A percentile compares a stretch with the other conserved stretches of the same genome.
These are phyloP conservation scores for Helobdella robusta DNA, from an alignment of 2,888 invertebrate species.

Conservation along the genomic window DNA sequence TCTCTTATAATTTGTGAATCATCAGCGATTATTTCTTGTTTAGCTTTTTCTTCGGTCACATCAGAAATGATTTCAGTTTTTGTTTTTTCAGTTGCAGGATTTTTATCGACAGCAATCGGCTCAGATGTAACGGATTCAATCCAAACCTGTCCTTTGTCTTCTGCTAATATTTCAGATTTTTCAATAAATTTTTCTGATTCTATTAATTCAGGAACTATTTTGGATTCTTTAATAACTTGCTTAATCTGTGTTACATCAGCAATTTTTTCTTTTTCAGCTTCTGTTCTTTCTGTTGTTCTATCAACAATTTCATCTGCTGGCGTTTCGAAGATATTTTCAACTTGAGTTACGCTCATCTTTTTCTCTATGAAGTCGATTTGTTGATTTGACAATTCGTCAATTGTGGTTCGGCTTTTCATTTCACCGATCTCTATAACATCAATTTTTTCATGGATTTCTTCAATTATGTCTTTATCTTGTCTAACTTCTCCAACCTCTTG, in stretches of 20 bases:
- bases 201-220: neutral
- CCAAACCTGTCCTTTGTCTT: neutral
- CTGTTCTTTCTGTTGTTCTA: constrained; percentile 51
- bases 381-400: neutral
- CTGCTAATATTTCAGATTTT: neutral
- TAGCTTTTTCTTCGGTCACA: neutral
- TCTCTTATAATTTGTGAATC: neutral
- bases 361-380: neutral
- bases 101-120: neutral
- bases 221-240: neutral
- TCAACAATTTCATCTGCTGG: constrained; percentile 44
- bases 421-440: too few relatives aligned
- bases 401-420: neutral
- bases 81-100: too few relatives aligned
- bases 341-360: constrained; percentile 25
- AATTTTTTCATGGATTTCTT: neutral
- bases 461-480: constrained; percentile 1
- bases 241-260: neutral
- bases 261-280: neutral
- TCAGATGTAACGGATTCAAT: neutral
- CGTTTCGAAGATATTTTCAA: constrained; percentile 36
- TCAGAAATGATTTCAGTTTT: neutral
- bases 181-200: neutral
- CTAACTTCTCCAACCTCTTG: too few relatives aligned
- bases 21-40: neutral